These are phyloP conservation scores for Ellobius talpinus DNA, from an alignment of 2,113 vertebrate genomes.

Conservation along the genomic window DNA sequence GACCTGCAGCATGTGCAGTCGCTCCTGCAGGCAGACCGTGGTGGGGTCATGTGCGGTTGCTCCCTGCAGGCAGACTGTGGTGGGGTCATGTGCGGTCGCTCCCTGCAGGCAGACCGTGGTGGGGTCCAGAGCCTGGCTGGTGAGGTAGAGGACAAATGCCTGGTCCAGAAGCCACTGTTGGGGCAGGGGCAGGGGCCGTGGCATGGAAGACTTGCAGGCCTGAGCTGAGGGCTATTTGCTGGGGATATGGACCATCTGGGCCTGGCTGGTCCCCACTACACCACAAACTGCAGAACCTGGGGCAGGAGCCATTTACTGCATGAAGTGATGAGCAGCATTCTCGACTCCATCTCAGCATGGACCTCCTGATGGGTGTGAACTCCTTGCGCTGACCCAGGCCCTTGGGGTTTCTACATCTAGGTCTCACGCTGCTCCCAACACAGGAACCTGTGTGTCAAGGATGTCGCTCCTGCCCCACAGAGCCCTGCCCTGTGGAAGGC, in stretches of 20 bases:
- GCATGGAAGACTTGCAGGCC: background rate
- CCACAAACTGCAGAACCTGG: too few relatives aligned
- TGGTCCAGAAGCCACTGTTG: background rate
- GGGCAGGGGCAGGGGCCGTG: background rate
- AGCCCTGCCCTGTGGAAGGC: background rate
- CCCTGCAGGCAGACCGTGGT: background rate
- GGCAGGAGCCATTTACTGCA: background rate
- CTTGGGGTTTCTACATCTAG: too few relatives aligned
- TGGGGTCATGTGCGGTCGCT: background rate
- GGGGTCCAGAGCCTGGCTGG: background rate
- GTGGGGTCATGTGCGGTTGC: accelerated
- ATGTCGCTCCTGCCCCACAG: background rate
- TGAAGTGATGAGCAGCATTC: background rate
- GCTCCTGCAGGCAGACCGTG: background rate
- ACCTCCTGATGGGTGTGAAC: background rate
- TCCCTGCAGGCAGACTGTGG: too few relatives aligned
- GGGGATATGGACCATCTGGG: background rate
- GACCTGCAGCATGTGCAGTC: accelerated
- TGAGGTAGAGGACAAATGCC: constrained; percentile 64
- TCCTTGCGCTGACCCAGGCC: background rate
- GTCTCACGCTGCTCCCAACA: background rate
- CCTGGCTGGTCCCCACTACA: background rate
- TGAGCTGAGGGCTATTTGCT: too few relatives aligned
- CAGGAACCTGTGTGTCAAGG: background rate
- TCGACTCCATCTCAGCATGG: background rate